Evolutionary conservation across 1,140 invertebrate genomes (phyloP), one percentile per base, ranked within the genome.

Genomic region (Palaemon carinicauda): DNA sequence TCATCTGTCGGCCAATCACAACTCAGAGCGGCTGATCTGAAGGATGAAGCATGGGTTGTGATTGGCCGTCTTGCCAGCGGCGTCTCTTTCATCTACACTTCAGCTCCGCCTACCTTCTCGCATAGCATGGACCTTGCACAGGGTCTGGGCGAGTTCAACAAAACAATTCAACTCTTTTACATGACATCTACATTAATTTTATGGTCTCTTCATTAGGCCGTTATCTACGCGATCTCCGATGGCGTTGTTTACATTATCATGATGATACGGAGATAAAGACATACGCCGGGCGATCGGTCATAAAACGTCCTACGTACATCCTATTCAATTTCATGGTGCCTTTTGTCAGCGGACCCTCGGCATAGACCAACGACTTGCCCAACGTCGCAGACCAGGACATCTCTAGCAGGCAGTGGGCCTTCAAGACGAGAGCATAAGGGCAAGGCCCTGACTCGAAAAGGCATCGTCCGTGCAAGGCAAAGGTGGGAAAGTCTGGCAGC

Each of bases 101-200:
- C 75, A 21, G 82, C 82, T 77, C 82, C 82, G 82, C 82, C 82
- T 56, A 77, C 80, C 80, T 73, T 84, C 74, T 41, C 73, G 19
- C 73, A 15, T 65, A 78, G 74, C 82, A 50, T 84, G 82, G 53
- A 60, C 2, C 19, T 24, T 56, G 41, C 29, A 50, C 50, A 27
- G 31, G 1, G 33, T 33, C n/a, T 73, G 41, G 74, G 50, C 81
- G 21, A 54, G 17, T 74, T 27, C 19, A 73, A 82, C 80, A 73
- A 73, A 82, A 82, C 81, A 29, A 82, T 83, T 83, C 60, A 53
- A 51, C 65, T 74, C 50, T n/a, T 65, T 84, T 53, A 50, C 53
- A 78, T 84, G 82, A 78, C 82, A 69, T 84, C 74, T 78, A 78
- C 82, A 84, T 77, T 84, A 84, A 84, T 60, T 84, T 84, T 84